Evolutionary conservation across 2,113 vertebrate genomes (phyloP), one percentile per base, ranked within the genome.

Genomic region (Nothobranchius furzeri): DNA sequence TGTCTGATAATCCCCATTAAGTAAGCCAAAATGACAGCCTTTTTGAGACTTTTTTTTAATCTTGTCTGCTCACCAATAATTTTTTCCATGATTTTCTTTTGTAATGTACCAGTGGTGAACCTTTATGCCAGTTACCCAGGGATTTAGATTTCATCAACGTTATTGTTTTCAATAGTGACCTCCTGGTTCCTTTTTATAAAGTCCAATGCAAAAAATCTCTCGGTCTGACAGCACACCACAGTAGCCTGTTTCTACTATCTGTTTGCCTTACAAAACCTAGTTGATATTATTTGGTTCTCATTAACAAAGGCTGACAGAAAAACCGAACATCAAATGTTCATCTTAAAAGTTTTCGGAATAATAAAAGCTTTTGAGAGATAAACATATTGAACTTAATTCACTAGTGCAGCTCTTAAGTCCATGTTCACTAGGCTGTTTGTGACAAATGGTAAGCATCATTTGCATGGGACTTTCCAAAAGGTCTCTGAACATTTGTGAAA

Each of bases 1-100:
- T 81, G 75, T 45, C 80, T 73, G 78, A 78, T 86, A 79, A 88
- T 88, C 81, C 77, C 78, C 61, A 58, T 86, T 78, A 73, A 84
- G 65, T 69, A 37, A 37, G 76, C 63, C 40, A 10, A 83, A 83
- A 69, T 85, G 20, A 62, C 76, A 75, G 63, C 64, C 64, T 84
- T 70, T 81, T 79, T 66, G 20, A 76, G 80, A 43, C 66, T 43
- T 43, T 69, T 20, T 64, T 66, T 82, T 70, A 46, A 72, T 76
- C 67, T 75, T 35, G 64, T 76, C 60, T 67, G 46, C 62, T 76
- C 64, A 70, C 53, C 64, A 68, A 61, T 64, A 53, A 76, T 64
- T 74, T 75, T 68, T 68, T 61, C 70, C 71, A 58, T 47, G 4
- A 61, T 73, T 80, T 60, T 11, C 61, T 24, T 79, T 47, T 56